Conservation (phyloP, 2,113 vertebrate species). For the Cathartes aura region DNA sequence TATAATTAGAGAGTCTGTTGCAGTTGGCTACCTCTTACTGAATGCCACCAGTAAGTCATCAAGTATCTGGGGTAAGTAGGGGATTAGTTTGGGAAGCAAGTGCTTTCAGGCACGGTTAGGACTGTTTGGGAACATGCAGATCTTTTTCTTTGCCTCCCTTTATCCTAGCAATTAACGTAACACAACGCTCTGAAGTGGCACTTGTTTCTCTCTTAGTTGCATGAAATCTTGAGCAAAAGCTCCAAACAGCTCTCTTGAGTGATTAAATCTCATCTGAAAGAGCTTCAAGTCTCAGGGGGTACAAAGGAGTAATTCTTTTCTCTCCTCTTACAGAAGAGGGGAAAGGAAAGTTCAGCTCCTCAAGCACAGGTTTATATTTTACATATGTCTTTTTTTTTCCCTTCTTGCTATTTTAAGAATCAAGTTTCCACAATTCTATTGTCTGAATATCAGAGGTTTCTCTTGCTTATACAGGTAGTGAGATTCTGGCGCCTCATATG, state of each 20-base stretch:
- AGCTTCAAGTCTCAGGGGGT: neutral
- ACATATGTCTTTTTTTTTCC: neutral
- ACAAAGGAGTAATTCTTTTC: neutral
- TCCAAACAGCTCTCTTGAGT: neutral
- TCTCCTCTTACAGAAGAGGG: neutral
- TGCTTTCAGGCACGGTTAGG: neutral
- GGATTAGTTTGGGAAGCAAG: neutral
- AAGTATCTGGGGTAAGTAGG: neutral
- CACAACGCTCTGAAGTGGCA: neutral
- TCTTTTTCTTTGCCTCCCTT: neutral
- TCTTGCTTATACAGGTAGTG: neutral
- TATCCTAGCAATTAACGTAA: neutral
- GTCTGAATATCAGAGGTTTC: neutral
- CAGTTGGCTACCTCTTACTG: neutral
- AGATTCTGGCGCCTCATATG: neutral
- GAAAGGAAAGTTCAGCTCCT: neutral
- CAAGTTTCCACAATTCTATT: neutral
- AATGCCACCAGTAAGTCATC: neutral
- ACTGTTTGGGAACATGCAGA: neutral
- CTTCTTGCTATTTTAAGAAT: neutral
- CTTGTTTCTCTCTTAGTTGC: neutral
- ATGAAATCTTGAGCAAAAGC: slow-evolving; percentile 19
- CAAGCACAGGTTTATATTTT: neutral
- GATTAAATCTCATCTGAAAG: slow-evolving; percentile 19
- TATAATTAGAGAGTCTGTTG: slow-evolving; percentile 1